Evolutionary conservation across 1,140 invertebrate genomes (phyloP), one percentile per base, ranked within the genome.

Genomic region (Diachasmimorpha longicaudata): DNA sequence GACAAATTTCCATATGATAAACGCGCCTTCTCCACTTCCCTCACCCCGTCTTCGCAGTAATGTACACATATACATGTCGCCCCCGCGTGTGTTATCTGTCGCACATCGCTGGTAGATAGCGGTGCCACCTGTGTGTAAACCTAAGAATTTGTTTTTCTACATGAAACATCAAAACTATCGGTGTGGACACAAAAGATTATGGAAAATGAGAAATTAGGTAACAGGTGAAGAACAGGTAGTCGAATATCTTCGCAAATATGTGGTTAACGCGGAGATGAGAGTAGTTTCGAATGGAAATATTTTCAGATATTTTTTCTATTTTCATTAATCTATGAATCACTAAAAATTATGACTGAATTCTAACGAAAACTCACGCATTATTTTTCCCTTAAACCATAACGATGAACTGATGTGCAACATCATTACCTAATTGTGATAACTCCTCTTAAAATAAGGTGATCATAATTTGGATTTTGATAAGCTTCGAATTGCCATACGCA

Each of bases 71-170:
- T 70, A 14, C 21, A 25, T 76, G 14, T 31, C 48, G 48, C 48
- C 16, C 70, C 44, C 44, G 36, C 46, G 77, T 68, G 23, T 75
- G 66, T 72, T 67, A 37, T 39, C 58, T 52, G 55, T 72, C 23
- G 55, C 58, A 72, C 48, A 37, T 31, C 63, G 52, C 9, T 39
- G 19, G 48, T 23, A 19, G 78, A 82, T 80, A 82, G 76, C 78
- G 79, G 79, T 81, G 83, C 83, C 83, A 85, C 83, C 82, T 85
- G 83, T 84, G 80, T 81, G 81, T 80, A 82, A 82, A 79, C 82
- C 79, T 78, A 77, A 79, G 80, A 83, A 83, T 84, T 82, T 63
- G 67, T 19, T 55, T 63, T 25, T 63, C 23, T 21, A 25, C 58
- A 25, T 31, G 23, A 63, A 25, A 63, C 58, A 19, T 63, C 58